These are phyloP conservation scores for Meghimatium bilineatum DNA, from an alignment of 2,888 invertebrate genomes.

Conservation along the genomic window DNA sequence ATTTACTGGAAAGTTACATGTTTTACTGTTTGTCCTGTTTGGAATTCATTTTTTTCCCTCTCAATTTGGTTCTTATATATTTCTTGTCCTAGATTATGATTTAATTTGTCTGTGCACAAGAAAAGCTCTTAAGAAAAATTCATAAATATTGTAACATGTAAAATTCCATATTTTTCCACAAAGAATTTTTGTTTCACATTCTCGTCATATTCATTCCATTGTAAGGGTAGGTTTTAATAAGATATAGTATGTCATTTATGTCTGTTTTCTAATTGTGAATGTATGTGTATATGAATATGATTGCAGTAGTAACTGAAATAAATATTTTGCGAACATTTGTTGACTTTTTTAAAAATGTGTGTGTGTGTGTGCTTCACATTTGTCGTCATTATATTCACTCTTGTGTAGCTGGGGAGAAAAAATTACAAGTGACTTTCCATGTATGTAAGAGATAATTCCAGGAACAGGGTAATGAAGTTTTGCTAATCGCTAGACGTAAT, in stretches of 20 bases:
- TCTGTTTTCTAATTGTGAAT: not conserved
- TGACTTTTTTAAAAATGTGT: too few relatives aligned
- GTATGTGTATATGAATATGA: not conserved
- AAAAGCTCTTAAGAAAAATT: too few relatives aligned
- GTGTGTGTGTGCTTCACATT: too few relatives aligned
- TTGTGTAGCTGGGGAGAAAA: too few relatives aligned
- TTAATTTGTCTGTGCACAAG: conserved; percentile 3
- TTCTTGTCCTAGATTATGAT: not conserved
- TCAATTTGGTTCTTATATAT: not conserved
- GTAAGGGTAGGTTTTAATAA: not conserved
- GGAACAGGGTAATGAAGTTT: too few relatives aligned
- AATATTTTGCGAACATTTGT: not conserved
- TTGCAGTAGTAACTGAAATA: not conserved
- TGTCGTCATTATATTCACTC: too few relatives aligned
- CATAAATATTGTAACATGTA: not conserved
- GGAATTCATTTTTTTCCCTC: not conserved
- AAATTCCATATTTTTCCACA: too few relatives aligned
- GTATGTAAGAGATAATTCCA: too few relatives aligned
- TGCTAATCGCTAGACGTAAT: too few relatives aligned
- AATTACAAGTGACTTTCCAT: too few relatives aligned
- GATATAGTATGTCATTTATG: not conserved
- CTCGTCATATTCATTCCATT: too few relatives aligned
- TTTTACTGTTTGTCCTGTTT: not conserved
- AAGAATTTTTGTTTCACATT: too few relatives aligned
- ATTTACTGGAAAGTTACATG: not conserved